Evolutionary conservation across 1,140 invertebrate genomes (phyloP).

Genomic region (Chionoecetes opilio): DNA sequence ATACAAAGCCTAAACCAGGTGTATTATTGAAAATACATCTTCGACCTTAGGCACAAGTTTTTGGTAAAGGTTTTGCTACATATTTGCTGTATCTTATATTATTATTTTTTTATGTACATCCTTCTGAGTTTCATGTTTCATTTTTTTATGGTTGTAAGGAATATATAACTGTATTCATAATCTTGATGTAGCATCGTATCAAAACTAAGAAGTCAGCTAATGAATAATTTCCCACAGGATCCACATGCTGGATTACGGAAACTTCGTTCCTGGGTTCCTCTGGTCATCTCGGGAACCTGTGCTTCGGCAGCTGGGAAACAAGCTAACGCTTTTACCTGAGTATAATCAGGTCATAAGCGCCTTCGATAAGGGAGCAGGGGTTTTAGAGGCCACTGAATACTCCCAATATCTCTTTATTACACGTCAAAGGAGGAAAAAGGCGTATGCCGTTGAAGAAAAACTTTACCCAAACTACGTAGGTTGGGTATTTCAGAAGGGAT

Average conservation of each 20-base stretch:
- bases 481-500: constrained; percentile 66
- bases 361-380: constrained; percentile 58
- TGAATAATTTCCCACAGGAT: not conserved
- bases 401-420: constrained; percentile 69
- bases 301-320: constrained; percentile 10
- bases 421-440: constrained; percentile 40
- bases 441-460: constrained; percentile 70
- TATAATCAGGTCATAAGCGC: constrained; percentile 55
- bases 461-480: constrained; percentile 65
- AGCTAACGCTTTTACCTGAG: constrained; percentile 41
- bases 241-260: constrained; percentile 69
- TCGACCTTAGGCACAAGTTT: not conserved
- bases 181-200: not conserved
- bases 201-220: not conserved
- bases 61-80: not conserved
- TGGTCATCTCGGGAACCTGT: constrained; percentile 63
- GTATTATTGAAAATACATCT: not conserved
- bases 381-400: constrained; percentile 66
- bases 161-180: not conserved
- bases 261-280: constrained; percentile 61
- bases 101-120: not conserved
- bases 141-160: not conserved
- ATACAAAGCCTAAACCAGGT: not conserved
- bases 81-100: not conserved
- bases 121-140: not conserved